A percentile compares a stretch with the other conserved stretches of the same genome.
These are phyloP conservation scores for Colletes latitarsis DNA, from an alignment of 1,140 invertebrate genomes.

Conservation along the genomic window DNA sequence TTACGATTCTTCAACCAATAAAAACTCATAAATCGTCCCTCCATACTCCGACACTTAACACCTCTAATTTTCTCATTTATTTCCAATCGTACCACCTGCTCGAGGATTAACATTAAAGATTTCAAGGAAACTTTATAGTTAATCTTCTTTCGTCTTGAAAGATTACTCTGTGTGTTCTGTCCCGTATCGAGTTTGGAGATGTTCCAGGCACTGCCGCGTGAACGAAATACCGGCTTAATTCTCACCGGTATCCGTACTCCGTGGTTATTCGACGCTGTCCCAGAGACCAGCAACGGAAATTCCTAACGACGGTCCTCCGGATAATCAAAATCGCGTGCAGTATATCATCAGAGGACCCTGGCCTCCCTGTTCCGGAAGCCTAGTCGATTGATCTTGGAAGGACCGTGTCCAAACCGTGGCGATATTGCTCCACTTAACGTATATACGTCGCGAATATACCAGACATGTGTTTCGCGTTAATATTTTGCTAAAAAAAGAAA, in stretches of 20 bases:
- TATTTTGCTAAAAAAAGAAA: too few species aligned
- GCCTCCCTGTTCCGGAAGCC: neutral
- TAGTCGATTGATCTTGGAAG: constrained; percentile 25
- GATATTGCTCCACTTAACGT: neutral
- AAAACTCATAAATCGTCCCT: too few species aligned
- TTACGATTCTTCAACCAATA: too few species aligned
- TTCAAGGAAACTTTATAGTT: too few species aligned
- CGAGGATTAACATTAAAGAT: too few species aligned
- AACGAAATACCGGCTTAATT: constrained; percentile 38
- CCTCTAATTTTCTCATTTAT: too few species aligned
- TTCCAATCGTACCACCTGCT: too few species aligned
- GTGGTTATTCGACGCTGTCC: constrained; percentile 39
- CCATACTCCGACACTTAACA: too few species aligned
- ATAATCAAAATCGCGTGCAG: constrained; percentile 41
- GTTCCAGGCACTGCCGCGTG: neutral
- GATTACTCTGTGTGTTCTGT: too few species aligned
- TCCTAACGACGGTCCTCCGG: constrained; percentile 40
- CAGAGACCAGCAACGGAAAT: constrained; percentile 23
- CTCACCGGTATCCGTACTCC: constrained; percentile 16
- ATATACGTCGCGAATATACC: too few species aligned
- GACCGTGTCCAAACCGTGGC: neutral
- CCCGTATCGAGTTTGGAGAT: constrained; percentile 12
- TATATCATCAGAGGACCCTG: constrained; percentile 26
- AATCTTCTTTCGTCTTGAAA: neutral
- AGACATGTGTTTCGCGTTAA: too few species aligned